Conservation (phyloP, 2,797 vertebrate species). For the Discoglossus pictus region DNA sequence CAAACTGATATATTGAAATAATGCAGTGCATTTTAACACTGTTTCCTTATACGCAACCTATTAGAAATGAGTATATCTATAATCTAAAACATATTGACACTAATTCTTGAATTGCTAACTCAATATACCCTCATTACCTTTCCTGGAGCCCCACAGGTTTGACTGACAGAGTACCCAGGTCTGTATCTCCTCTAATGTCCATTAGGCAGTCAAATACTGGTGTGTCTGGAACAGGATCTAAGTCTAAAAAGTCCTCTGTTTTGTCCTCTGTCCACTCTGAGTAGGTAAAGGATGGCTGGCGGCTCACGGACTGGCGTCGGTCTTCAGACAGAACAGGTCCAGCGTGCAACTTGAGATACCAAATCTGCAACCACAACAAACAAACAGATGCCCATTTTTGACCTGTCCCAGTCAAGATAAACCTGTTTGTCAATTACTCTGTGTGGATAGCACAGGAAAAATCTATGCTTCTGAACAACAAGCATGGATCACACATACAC, state of each 20-base stretch:
- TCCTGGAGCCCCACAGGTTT: conserved; percentile 94
- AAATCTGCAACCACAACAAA: conserved; percentile 67
- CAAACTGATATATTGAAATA: too few species aligned
- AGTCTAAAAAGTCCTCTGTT: conserved; percentile 87
- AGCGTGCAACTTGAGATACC: conserved; percentile 74
- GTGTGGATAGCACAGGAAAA: background rate
- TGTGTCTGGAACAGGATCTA: conserved; percentile 86
- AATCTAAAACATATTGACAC: too few species aligned
- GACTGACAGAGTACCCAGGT: conserved; percentile 85
- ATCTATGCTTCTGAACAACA: background rate
- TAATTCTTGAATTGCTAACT: background rate
- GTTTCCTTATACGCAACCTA: too few species aligned
- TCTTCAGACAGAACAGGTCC: conserved; percentile 71
- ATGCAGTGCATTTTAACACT: too few species aligned
- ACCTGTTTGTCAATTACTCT: too few species aligned
- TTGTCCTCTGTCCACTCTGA: conserved; percentile 95
- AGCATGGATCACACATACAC: conserved; percentile 28
- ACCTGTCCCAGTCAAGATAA: background rate
- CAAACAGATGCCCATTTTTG: too few species aligned
- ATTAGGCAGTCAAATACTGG: conserved; percentile 88
- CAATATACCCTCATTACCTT: conserved; percentile 73
- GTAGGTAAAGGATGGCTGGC: conserved; percentile 95
- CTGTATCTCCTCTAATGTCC: conserved; percentile 84
- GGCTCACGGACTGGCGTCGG: conserved; percentile 92
- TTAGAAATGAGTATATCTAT: too few species aligned